phyloP scores from a whole-genome alignment of 2,797 vertebrate species.

The Pangasius mekongensis region DNA sequence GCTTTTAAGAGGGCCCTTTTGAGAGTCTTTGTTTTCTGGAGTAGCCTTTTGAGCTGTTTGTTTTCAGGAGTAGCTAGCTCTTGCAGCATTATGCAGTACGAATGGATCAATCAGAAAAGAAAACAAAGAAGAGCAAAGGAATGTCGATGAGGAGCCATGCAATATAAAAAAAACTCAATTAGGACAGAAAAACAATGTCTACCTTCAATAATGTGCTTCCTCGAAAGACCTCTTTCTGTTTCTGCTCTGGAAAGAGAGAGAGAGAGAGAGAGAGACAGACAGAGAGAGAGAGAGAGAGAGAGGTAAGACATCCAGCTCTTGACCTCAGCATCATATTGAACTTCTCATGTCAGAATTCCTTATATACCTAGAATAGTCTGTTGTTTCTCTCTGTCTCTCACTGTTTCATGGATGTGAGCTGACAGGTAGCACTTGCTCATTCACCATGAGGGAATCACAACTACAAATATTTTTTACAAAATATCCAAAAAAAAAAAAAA shows the following conservation, averaged over 20 bases:
- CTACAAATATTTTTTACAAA: not conserved
- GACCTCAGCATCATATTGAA: slow-evolving; percentile 14
- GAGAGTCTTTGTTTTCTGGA: no score
- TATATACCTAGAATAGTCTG: not conserved
- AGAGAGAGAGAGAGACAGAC: not conserved
- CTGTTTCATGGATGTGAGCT: not conserved
- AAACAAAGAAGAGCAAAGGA: not conserved
- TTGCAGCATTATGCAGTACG: not conserved
- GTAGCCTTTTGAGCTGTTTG: not conserved
- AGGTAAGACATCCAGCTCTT: not conserved
- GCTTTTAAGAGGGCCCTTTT: not conserved
- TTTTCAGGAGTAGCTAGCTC: not conserved
- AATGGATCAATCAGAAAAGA: not conserved
- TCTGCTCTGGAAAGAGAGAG: slow-evolving; percentile 82
- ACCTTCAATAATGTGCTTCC: slow-evolving; percentile 99
- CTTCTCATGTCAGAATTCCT: not conserved
- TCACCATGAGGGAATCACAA: not conserved
- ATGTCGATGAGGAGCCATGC: not conserved
- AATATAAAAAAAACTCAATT: not conserved
- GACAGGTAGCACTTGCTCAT: slow-evolving; percentile 14
- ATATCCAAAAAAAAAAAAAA: not conserved
- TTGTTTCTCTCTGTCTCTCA: not conserved
- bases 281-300: not conserved
- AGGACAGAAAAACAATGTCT: slow-evolving; percentile 56
- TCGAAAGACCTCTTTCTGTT: slow-evolving; percentile 93